Percentiles rank a stretch among this genome's conserved stretches.
Evolutionary conservation across 2,113 vertebrate species (phyloP).

Genomic region (Heliornis fulica): DNA sequence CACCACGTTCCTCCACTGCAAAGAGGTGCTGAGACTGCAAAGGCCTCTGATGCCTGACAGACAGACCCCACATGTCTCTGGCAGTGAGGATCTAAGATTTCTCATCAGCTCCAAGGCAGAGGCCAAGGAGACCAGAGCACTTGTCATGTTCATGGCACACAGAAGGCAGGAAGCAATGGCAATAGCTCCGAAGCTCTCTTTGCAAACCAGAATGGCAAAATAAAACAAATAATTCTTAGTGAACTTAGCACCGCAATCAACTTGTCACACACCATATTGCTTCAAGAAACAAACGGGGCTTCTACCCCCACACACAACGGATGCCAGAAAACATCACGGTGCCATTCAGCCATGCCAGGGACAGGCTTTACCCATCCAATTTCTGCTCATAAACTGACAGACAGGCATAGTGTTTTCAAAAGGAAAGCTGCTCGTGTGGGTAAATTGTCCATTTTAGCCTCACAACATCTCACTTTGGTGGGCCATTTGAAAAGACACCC

Average conservation of each 20-base stretch:
- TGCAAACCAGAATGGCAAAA: constrained; percentile 75
- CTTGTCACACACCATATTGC: constrained; percentile 66
- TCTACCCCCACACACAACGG: accelerated
- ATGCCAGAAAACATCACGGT: not conserved
- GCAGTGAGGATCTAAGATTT: accelerated
- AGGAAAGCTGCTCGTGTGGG: not conserved
- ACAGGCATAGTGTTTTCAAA: not conserved
- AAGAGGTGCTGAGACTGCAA: not conserved
- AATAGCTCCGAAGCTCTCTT: not conserved
- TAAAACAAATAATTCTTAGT: constrained; percentile 86
- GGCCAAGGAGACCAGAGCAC: accelerated
- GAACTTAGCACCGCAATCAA: constrained; percentile 87
- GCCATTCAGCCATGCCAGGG: not conserved
- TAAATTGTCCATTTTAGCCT: not conserved
- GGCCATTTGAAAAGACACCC: accelerated
- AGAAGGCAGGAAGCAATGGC: not conserved
- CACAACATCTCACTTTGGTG: not conserved
- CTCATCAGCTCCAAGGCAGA: not conserved
- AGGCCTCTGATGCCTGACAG: not conserved
- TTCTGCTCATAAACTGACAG: not conserved
- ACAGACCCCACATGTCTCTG: accelerated
- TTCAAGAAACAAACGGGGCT: not conserved
- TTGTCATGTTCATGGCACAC: accelerated
- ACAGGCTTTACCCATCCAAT: not conserved
- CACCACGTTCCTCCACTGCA: not conserved